Evolutionary conservation across 1,140 invertebrate species (phyloP), one percentile per base, ranked within the genome.

Genomic region (Eubasilissa regina): DNA sequence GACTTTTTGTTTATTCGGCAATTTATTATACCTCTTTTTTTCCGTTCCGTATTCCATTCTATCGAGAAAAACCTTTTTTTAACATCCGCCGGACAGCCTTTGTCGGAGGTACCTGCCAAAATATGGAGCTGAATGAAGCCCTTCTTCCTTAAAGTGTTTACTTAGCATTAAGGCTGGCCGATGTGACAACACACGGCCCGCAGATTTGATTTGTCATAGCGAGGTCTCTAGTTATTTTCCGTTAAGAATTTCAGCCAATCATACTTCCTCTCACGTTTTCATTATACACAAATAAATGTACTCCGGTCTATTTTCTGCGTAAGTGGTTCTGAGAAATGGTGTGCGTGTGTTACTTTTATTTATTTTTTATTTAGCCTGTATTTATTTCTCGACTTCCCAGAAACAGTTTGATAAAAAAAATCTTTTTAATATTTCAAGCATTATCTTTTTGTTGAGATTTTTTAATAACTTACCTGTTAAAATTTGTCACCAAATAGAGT

Each of bases 1-100:
- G 64, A 21, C 64, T 68, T 68, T 15, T 47, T 68, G 64, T 44
- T 47, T 47, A 68, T 68, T 68, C 64, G 64, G 64, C 44, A 68
- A 68, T 45, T 68, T 68, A 68, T 68, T 68, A 68, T 17, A 43
- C 15, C 17, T 17, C 64, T 15, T 13, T 68, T 68, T 68, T 8
- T 45, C 64, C 64, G 12, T 48, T 68, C 45, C 64, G 25, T 35
- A 35, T 35, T 35, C 25, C 25, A 35, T 35, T 35, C 25, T 35
- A 35, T 35, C 25, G 25, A 35, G 25, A 35, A 35, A 35, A 35
- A 35, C 25, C 25, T 35, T 68, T 15, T 43, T 43, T 25, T 44
- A 68, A 68, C 45, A 68, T 68, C 64, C 44, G 35, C 35, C 25
- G 60, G 58, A 44, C 44, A 68, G 7, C 64, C 64, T 45, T 68